These are phyloP conservation scores for Dryomyza anilis DNA, from an alignment of 2,888 invertebrate species.

Conservation along the genomic window DNA sequence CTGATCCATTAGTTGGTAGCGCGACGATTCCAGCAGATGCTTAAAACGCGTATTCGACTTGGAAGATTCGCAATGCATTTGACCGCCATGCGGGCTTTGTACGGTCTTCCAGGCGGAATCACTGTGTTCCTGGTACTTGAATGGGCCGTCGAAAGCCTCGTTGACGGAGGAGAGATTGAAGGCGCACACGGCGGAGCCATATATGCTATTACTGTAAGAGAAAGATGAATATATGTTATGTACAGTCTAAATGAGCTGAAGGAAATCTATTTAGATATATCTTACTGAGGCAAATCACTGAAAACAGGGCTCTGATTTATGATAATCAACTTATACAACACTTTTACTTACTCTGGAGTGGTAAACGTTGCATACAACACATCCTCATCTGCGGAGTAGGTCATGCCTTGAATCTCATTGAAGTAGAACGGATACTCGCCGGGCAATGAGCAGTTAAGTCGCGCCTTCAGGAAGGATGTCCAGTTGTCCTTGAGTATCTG, in stretches of 20 bases:
- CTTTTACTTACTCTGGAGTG: constrained; percentile 70
- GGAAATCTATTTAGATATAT: neutral
- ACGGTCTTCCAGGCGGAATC: constrained; percentile 79
- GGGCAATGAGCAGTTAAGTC: constrained; percentile 81
- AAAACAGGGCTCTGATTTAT: neutral
- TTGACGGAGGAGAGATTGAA: constrained; percentile 84
- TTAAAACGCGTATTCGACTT: constrained; percentile 57
- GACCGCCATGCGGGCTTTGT: constrained; percentile 64
- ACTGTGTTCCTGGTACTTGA: constrained; percentile 80
- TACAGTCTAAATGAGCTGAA: neutral
- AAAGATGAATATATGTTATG: constrained; percentile 12
- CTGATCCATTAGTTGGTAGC: constrained; percentile 87
- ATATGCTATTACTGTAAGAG: constrained; percentile 75
- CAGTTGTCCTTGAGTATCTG: constrained; percentile 81
- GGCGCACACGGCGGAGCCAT: constrained; percentile 90
- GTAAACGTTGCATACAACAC: constrained; percentile 84
- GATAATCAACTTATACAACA: neutral
- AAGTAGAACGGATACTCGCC: constrained; percentile 89
- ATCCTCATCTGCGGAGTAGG: constrained; percentile 76
- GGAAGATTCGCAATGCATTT: constrained; percentile 68
- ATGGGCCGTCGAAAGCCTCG: constrained; percentile 82
- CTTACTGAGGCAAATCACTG: neutral
- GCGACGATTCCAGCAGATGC: constrained; percentile 69
- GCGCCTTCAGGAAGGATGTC: constrained; percentile 89
- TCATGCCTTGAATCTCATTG: constrained; percentile 85